Base-by-base conservation (phyloP, 2,888 invertebrate species). In the Protonemura montana region DNA sequence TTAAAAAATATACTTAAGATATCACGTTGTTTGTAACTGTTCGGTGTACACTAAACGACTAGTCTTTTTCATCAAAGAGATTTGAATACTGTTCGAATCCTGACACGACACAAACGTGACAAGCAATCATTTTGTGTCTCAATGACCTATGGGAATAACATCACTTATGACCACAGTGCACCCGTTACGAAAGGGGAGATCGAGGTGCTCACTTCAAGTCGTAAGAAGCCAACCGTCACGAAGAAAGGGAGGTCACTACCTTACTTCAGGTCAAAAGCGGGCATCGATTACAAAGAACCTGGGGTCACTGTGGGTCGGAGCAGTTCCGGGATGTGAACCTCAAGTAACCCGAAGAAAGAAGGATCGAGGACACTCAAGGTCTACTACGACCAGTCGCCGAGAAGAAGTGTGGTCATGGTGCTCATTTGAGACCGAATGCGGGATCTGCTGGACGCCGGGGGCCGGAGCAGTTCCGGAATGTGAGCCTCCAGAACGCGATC, bases 401-500 rank as follows among this genome's bases (percentile, higher is more conserved):
- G 3, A 35, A 3, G 35, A 35, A 35, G 35, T 6, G 35, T 6
- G 35, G 35, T 35, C 35, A 6, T 35, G 35, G 35, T 35, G 35
- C 35, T 85, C 77, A 86, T 78, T 87, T 87, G 85, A 86, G 87
- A 30, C 86, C 77, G 27, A 87, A 80, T n/a, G 88, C 86, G 13
- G 87, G 87, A 78, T 88, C 87, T 41, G 85, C 76, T 0, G 82
- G 88, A 76, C 88, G 87, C 28, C 88, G 89, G 86, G 90, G 90
- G 87, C 91, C 93, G 88, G 93, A 93, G 90, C 95, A 95, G 90
- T 95, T 94, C 87, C 93, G 94, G 86, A 95, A 94, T 0, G 97
- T 97, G 59, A 97, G 91, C 88, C 96, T 93, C 97, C 97, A 97
- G 90, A 97, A 97, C 0, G 97, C 97, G 89, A 96, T 93, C 89